phyloP scores from a whole-genome alignment of 2,888 invertebrate genomes.

The Ichneumoninae sp. region DNA sequence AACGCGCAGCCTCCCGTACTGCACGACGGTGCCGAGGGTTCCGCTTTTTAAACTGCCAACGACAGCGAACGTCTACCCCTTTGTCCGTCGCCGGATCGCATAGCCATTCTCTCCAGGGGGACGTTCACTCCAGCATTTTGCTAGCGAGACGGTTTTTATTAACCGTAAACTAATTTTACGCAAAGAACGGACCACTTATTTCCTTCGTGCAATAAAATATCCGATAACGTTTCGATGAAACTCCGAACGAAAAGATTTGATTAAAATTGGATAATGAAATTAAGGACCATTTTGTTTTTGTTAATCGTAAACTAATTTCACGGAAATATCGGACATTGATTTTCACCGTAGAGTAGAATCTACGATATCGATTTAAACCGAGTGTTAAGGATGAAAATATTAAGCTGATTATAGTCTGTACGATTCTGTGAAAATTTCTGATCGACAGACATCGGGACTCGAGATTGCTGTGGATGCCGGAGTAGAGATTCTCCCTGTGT shows the following conservation, averaged over 20 bases:
- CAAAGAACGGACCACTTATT: neutral
- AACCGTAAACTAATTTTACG: constrained; percentile 16
- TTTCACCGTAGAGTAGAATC: neutral
- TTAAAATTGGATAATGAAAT: neutral
- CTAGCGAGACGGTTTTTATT: neutral
- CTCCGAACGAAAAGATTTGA: neutral
- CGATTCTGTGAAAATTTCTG: neutral
- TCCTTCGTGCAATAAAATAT: neutral
- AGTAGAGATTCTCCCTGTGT: neutral
- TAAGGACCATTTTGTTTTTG: neutral
- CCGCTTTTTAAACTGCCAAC: constrained; percentile 18
- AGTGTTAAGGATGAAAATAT: neutral
- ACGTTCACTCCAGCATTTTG: neutral
- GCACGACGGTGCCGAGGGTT: constrained; percentile 17
- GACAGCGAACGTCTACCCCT: constrained; percentile 17
- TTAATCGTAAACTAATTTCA: neutral
- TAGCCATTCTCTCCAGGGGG: neutral
- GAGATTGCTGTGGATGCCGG: neutral
- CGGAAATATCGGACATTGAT: neutral
- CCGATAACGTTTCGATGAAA: neutral
- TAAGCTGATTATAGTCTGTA: neutral
- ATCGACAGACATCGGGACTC: neutral
- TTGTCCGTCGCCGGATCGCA: neutral
- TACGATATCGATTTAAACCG: neutral
- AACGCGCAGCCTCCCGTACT: neutral